A percentile compares a stretch with the other conserved stretches of the same genome.
These are phyloP conservation scores for Aleiodes testaceus DNA, from an alignment of 2,888 invertebrate species.

Conservation along the genomic window DNA sequence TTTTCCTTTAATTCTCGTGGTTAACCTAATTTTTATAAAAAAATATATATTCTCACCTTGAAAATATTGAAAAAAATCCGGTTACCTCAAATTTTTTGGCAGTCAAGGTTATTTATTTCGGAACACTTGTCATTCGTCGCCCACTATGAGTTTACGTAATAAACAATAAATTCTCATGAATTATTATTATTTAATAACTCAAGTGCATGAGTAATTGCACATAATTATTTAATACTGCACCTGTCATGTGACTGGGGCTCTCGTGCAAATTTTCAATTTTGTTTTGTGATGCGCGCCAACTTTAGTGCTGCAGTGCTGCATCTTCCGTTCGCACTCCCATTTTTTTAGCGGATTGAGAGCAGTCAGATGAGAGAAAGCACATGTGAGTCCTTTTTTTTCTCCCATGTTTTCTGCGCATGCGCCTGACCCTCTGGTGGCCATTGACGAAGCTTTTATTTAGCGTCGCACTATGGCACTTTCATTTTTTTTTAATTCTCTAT, in stretches of 20 bases:
- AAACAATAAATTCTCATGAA: neutral
- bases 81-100: slow-evolving; percentile 41
- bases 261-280: slow-evolving; percentile 22
- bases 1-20: neutral
- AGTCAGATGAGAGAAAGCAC: too few relatives aligned
- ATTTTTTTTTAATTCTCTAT: too few relatives aligned
- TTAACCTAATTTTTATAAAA: neutral
- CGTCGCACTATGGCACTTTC: too few relatives aligned
- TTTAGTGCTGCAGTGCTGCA: slow-evolving; percentile 8
- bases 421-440: too few relatives aligned
- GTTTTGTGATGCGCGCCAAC: slow-evolving; percentile 14
- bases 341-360: too few relatives aligned
- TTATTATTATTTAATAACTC: neutral
- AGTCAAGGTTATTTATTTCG: slow-evolving; percentile 50
- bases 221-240: slow-evolving; percentile 15
- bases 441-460: too few relatives aligned
- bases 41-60: neutral
- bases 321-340: too few relatives aligned
- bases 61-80: neutral
- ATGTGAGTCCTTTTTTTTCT: too few relatives aligned
- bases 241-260: slow-evolving; percentile 29
- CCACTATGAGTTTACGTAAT: slow-evolving; percentile 3
- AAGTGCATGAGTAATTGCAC: neutral
- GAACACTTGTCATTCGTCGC: slow-evolving; percentile 34
- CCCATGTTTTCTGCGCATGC: too few relatives aligned